Percentiles rank a stretch among this genome's conserved stretches.
These are phyloP conservation scores for Oscheius sp. DNA, from an alignment of 2,888 invertebrate genomes.

Conservation along the genomic window DNA sequence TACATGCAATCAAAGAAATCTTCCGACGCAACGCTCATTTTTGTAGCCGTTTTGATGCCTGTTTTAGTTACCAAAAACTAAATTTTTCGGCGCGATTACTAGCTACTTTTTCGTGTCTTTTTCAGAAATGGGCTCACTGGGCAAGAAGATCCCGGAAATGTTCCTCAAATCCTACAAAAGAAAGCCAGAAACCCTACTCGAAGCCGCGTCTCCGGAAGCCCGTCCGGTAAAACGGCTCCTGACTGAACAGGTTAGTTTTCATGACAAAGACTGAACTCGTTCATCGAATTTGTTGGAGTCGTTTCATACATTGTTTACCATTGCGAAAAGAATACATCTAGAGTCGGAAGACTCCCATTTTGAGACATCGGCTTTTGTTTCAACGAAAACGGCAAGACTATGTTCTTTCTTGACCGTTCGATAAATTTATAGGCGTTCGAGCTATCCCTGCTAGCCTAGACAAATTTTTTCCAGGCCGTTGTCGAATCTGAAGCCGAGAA, in stretches of 20 bases:
- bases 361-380: background rate
- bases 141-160: slow-evolving; percentile 48
- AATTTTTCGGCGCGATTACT: background rate
- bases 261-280: background rate
- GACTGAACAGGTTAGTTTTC: background rate
- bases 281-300: background rate
- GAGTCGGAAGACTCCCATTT: background rate
- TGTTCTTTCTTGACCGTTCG: background rate
- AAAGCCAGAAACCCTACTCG: slow-evolving; percentile 15
- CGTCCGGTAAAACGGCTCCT: background rate
- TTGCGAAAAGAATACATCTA: background rate
- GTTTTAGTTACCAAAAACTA: too few relatives aligned
- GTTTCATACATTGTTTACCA: too few relatives aligned
- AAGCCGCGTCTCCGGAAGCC: background rate
- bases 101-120: background rate
- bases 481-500: background rate
- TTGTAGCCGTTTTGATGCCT: too few relatives aligned
- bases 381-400: too few relatives aligned
- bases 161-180: slow-evolving; percentile 44
- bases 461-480: background rate
- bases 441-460: background rate
- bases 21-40: too few relatives aligned
- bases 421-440: background rate
- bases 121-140: slow-evolving; percentile 14
- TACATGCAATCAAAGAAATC: too few relatives aligned